A percentile compares a stretch with the other conserved stretches of the same genome.
phyloP scores from a whole-genome alignment of 2,888 invertebrate genomes.

The Nephrotoma appendiculata region DNA sequence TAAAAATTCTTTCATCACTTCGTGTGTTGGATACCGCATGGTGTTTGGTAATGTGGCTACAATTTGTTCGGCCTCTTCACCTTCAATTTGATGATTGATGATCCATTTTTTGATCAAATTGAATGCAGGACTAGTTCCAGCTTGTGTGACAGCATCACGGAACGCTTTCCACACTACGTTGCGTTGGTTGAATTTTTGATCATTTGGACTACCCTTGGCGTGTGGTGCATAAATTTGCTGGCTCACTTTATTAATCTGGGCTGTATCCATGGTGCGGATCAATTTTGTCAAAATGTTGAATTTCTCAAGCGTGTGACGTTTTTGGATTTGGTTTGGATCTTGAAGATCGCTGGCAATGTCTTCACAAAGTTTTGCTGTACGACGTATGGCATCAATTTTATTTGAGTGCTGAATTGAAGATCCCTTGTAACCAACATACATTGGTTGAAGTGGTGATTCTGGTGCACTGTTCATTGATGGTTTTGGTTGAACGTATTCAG shows the following conservation, averaged over 20 bases:
- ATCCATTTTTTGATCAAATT: slow-evolving; percentile 46
- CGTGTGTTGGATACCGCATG: slow-evolving; percentile 43
- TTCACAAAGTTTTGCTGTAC: slow-evolving; percentile 29
- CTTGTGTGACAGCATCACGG: slow-evolving; percentile 48
- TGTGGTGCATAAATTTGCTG: slow-evolving; percentile 8
- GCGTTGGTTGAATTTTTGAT: neutral
- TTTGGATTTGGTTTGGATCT: slow-evolving; percentile 40
- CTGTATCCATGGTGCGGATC: slow-evolving; percentile 43
- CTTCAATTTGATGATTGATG: slow-evolving; percentile 35
- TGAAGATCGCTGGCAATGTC: slow-evolving; percentile 46
- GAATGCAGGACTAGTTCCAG: slow-evolving; percentile 56
- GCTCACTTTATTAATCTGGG: slow-evolving; percentile 43
- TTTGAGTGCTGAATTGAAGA: slow-evolving; percentile 26
- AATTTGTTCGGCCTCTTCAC: slow-evolving; percentile 43
- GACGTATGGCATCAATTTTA: slow-evolving; percentile 20
- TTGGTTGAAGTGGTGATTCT: slow-evolving; percentile 33
- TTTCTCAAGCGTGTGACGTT: slow-evolving; percentile 43
- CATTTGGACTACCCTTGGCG: neutral
- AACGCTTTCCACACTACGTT: slow-evolving; percentile 38
- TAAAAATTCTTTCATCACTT: neutral
- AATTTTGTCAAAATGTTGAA: slow-evolving; percentile 43
- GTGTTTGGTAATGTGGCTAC: slow-evolving; percentile 38
- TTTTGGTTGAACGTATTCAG: slow-evolving; percentile 18
- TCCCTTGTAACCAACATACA: slow-evolving; percentile 35
- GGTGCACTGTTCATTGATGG: slow-evolving; percentile 30